phyloP scores from a whole-genome alignment of 2,888 invertebrate genomes.

The Sisyra nigra region DNA sequence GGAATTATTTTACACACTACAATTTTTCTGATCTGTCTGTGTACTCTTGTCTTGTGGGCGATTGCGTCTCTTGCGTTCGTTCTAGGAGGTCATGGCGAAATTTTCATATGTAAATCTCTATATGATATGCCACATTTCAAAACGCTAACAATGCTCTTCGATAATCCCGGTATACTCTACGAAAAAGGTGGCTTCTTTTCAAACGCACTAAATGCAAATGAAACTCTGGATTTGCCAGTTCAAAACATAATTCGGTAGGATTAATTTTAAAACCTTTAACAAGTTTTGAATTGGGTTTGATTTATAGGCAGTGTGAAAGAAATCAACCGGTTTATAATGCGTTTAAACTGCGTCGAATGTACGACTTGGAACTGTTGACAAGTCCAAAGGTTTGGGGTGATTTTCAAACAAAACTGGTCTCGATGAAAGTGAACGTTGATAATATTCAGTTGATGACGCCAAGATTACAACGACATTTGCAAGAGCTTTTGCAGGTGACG shows the following conservation, averaged over 20 bases:
- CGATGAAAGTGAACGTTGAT: constrained; percentile 35
- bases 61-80: constrained; percentile 38
- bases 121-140: constrained; percentile 48
- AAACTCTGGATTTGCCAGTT: constrained; percentile 34
- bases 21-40: constrained; percentile 36
- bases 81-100: constrained; percentile 47
- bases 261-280: background rate
- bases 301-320: constrained; percentile 47
- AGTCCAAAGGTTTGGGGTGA: constrained; percentile 48
- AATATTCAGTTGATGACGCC: constrained; percentile 40
- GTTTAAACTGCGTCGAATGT: constrained; percentile 50
- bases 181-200: constrained; percentile 36
- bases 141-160: constrained; percentile 45
- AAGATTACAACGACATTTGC: constrained; percentile 37
- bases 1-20: constrained; percentile 26
- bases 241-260: constrained; percentile 34
- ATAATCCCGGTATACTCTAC: constrained; percentile 45
- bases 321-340: constrained; percentile 57
- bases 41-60: constrained; percentile 42
- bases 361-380: constrained; percentile 50
- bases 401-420: constrained; percentile 33
- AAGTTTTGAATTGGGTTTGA: background rate
- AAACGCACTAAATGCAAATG: constrained; percentile 34
- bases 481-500: constrained; percentile 37
- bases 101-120: constrained; percentile 54